Base-by-base conservation (phyloP, 1,140 invertebrate genomes). In the Cydia strobilella region DNA sequence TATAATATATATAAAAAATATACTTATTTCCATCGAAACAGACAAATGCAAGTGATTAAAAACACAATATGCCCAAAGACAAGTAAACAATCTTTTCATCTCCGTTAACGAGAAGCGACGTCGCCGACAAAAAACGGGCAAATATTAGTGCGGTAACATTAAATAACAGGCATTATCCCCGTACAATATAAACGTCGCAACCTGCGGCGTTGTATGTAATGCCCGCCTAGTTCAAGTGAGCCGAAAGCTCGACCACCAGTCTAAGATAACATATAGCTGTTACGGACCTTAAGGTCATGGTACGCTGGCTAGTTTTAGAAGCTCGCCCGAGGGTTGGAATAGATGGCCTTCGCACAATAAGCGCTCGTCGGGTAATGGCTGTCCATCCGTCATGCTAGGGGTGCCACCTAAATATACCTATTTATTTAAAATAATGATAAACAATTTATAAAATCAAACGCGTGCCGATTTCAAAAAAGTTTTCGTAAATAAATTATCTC, bases 81-180 rank as follows among this genome's bases (percentile, higher is more conserved):
- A 69, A 69, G 65, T 69, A 69, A 35, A 69, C 65, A 69, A 69
- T 69, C 65, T 69, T 69, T 69, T 69, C 65, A 69, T 69, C 65
- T 39, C 31, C 65, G 65, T 39, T 69, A 69, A 69, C 65, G 65
- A 74, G 73, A 74, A 74, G 73, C 73, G 73, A 74, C 73, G 54
- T 74, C 72, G 72, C 42, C 35, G 73, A 74, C 73, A 74, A 74
- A 74, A 74, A 74, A 74, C 73, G 73, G 48, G 45, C 73, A 62
- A 74, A 74, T 74, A 74, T 74, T 74, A 74, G 73, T 74, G 73
- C 51, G 73, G 73, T 31, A 39, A 74, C 73, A 59, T 74, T 74
- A 74, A 74, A 74, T 74, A 74, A 74, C 73, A 74, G 54, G 51
- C 54, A 74, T 74, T 74, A 74, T 74, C 48, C 54, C 35, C 48